phyloP scores from a whole-genome alignment of 1,140 invertebrate genomes.

The Polypedilum pembai region DNA sequence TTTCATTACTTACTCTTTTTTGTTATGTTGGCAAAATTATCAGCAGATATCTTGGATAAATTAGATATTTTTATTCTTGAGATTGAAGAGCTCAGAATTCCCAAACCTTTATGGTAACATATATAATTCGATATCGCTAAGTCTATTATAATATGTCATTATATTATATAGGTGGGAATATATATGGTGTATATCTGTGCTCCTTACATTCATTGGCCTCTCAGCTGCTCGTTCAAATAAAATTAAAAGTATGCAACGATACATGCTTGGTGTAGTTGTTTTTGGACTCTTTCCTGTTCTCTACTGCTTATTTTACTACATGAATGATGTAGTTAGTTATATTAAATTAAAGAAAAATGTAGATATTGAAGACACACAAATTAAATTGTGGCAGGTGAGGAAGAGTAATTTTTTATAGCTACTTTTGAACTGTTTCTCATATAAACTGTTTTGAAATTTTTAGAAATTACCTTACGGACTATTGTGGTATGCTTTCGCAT shows the following conservation, averaged over 20 bases:
- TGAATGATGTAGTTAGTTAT: conserved; percentile 75
- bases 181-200: conserved; percentile 79
- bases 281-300: conserved; percentile 75
- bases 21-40: conserved; percentile 83
- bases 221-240: conserved; percentile 79
- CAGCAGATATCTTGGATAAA: conserved; percentile 82
- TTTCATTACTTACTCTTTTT: conserved; percentile 85
- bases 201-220: conserved; percentile 80
- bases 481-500: conserved; percentile 88
- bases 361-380: conserved; percentile 53
- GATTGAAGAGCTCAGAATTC: conserved; percentile 87
- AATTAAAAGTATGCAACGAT: conserved; percentile 66
- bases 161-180: conserved; percentile 88
- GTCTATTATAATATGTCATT: background rate
- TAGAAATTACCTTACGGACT: conserved; percentile 86
- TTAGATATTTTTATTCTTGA: conserved; percentile 89
- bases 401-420: conserved; percentile 12
- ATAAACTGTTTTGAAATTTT: conserved; percentile 42
- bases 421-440: background rate
- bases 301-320: conserved; percentile 74
- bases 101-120: conserved; percentile 52
- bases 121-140: background rate
- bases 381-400: conserved; percentile 72
- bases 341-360: conserved; percentile 57
- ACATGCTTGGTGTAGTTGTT: conserved; percentile 69